phyloP scores from a whole-genome alignment of 30 jellyfish, hydroid and myxozoan genomes.

The Aurelia sp. region DNA sequence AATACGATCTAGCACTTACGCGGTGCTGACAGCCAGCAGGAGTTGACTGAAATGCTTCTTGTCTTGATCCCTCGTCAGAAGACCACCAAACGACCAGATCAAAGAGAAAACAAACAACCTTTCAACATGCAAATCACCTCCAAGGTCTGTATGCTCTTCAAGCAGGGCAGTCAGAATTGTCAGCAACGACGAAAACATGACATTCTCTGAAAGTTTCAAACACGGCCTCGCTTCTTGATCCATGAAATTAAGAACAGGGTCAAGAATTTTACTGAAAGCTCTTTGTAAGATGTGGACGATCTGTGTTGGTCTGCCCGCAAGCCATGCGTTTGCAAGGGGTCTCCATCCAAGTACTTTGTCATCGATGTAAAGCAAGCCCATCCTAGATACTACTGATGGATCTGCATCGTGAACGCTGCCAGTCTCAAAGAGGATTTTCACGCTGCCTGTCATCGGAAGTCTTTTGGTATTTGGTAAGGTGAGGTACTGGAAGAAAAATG shows the following conservation, averaged over 20 bases:
- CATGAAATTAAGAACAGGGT: slow-evolving; percentile 70
- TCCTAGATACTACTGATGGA: slow-evolving; percentile 71
- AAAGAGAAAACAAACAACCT: slow-evolving; percentile 77
- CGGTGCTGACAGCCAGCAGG: slow-evolving; percentile 65
- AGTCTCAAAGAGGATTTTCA: slow-evolving; percentile 68
- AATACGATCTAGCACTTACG: slow-evolving; percentile 55
- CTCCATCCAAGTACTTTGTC: slow-evolving; percentile 86
- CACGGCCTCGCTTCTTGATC: slow-evolving; percentile 82
- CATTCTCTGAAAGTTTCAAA: slow-evolving; percentile 68
- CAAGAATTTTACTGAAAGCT: slow-evolving; percentile 68
- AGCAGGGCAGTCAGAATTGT: slow-evolving; percentile 63
- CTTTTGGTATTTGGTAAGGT: slow-evolving; percentile 74
- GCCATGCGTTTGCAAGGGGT: slow-evolving; percentile 94
- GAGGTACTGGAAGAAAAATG: slow-evolving; percentile 36
- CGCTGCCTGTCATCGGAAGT: slow-evolving; percentile 65
- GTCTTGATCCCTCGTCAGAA: slow-evolving; percentile 71
- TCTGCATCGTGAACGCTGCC: slow-evolving; percentile 64
- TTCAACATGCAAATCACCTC: slow-evolving; percentile 90
- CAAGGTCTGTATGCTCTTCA: slow-evolving; percentile 85
- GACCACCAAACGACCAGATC: slow-evolving; percentile 94
- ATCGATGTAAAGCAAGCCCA: slow-evolving; percentile 85
- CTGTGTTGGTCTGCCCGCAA: slow-evolving; percentile 70
- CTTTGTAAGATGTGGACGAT: slow-evolving; percentile 69
- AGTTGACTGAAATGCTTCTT: slow-evolving; percentile 76
- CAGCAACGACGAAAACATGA: slow-evolving; percentile 81